Base-by-base conservation (phyloP, 2,797 vertebrate genomes). In the Sebastes taczanowskii region DNA sequence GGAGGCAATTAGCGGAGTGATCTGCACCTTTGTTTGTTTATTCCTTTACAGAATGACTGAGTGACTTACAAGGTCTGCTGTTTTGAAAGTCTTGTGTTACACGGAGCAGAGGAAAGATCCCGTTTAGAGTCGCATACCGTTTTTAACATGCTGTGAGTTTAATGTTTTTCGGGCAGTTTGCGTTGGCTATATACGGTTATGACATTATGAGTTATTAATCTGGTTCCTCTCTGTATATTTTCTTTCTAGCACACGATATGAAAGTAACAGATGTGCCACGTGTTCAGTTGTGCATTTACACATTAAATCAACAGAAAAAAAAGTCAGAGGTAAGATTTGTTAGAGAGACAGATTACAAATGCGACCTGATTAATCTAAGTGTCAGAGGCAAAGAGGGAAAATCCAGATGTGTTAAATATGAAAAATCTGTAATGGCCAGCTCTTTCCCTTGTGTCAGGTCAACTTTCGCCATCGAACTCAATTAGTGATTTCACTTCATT, bases 1-100 rank as follows among this genome's bases (percentile, higher is more conserved):
- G 76, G 82, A 88, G 81, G 90, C 78, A 85, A 89, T 89, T 84
- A 88, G 84, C 60, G 64, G 59, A 77, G 68, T 67, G 87, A 90
- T 79, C 83, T 69, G 63, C 59, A 79, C 83, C 77, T 76, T 84
- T 91, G 81, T 90, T 92, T 92, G 88, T 90, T 92, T 90, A 78
- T 84, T 77, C 78, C 86, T 63, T 85, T 77, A 77, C 29, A 49
- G 82, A 82, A 68, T 78, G 89, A 89, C 81, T 83, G 85, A 83
- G 69, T 74, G 86, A 89, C 87, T 83, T 86, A 77, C 83, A 65
- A 3, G 60, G 10, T 55, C 75, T 80, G 83, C 52, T 91, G 84
- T 86, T 90, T 77, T 78, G 11, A 77, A 65, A 60, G 90, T 75
- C 69, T 89, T 80, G 70, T 76, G 87, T 93, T 89, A 85, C 91